phyloP scores from a whole-genome alignment of 2,113 vertebrate genomes.

The Lota lota region DNA sequence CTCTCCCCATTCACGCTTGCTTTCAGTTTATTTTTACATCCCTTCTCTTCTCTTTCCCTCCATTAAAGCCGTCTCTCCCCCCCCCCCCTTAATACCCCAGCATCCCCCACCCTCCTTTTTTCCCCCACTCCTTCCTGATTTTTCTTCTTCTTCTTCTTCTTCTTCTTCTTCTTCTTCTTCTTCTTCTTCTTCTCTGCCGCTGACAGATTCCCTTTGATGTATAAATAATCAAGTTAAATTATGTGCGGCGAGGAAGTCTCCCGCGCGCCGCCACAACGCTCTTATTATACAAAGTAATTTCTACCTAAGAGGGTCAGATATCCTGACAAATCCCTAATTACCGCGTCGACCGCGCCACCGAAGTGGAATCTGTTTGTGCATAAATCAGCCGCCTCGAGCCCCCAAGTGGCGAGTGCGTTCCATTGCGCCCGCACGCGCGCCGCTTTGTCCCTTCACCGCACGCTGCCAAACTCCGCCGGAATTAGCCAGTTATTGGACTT shows the following conservation, averaged over 20 bases:
- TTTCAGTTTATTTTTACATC: conserved; percentile 1
- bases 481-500: conserved; percentile 93
- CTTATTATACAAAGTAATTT: conserved; percentile 98
- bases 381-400: conserved; percentile 81
- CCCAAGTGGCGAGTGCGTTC: conserved; percentile 83
- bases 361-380: conserved; percentile 95
- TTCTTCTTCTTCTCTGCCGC: neutral
- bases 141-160: conserved; percentile 48
- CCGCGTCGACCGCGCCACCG: conserved; percentile 86
- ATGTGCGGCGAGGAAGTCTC: conserved; percentile 83
- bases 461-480: conserved; percentile 90
- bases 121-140: conserved; percentile 70
- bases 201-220: conserved; percentile 94
- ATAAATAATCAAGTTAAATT: conserved; percentile 99
- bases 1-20: neutral
- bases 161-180: conserved; percentile 61
- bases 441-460: conserved; percentile 74
- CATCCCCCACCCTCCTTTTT: conserved; percentile 80
- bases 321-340: conserved; percentile 99
- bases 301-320: conserved; percentile 99
- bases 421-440: conserved; percentile 54
- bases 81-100: conserved; percentile 44
- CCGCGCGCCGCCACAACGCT: conserved; percentile 77
- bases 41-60: conserved; percentile 5
- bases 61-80: conserved; percentile 22